Evolutionary conservation across 2,888 invertebrate species (phyloP), one percentile per base, ranked within the genome.

Genomic region (Scaptomyza cyrtandrae): DNA sequence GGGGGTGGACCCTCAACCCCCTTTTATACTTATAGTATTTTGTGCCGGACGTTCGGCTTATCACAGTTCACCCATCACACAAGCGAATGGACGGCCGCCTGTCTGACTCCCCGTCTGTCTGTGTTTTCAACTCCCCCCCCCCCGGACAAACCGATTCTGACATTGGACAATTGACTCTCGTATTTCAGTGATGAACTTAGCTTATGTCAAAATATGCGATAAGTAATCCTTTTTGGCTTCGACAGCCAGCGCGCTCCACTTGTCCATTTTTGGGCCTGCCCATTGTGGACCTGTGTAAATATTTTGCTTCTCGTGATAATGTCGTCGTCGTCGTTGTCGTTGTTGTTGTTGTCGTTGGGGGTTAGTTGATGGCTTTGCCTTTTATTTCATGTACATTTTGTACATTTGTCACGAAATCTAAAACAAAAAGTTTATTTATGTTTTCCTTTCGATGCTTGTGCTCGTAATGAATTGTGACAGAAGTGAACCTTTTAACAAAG

Each of bases 171-270:
- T 86, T 86, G 86, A 86, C 86, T 88, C 83, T 88, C 86, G 85
- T 86, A 86, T 89, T 89, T 86, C 89, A 80, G 77, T 89, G 89
- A 86, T 88, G 89, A 89, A 89, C 86, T 86, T 86, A 86, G 88
- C 86, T 86, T 86, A 86, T 86, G 90, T 90, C 90, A 89, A 88
- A 89, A 89, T 89, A 90, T 90, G 88, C 89, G 89, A 90, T 90
- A 90, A 89, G 90, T 89, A 89, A 89, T 90, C 89, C 89, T 90
- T 89, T 86, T 90, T 75, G 75, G 76, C 78, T 72, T 78, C 76
- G 86, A 81, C 85, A 74, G 14, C 41, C 27, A 58, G 11, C 44
- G 27, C n/a, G 33, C 63, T 37, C 43, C 66, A 35, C 43, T 50
- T 48, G 53, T 54, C 57, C 67, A 31, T 27, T 44, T 41, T 41